Percentiles rank a stretch among this genome's conserved stretches.
phyloP scores from a whole-genome alignment of 2,888 invertebrate genomes.

The Ernsta delagoae region DNA sequence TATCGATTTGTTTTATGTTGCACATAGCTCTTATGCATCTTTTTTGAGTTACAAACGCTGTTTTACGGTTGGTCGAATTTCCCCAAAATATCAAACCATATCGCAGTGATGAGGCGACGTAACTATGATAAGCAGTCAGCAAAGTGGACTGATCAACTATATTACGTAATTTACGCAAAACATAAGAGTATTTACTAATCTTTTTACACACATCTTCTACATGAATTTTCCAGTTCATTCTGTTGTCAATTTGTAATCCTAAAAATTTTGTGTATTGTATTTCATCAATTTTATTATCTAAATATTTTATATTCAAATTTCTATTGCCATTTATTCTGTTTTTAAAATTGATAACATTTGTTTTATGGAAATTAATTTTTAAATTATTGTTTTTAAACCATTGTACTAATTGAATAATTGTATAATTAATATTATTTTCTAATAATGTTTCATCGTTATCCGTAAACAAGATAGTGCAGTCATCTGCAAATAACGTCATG shows the following conservation, averaged over 20 bases:
- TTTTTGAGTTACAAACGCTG: constrained; percentile 3
- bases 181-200: constrained; percentile 11
- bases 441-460: constrained; percentile 15
- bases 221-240: constrained; percentile 13
- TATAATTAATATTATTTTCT: constrained; percentile 16
- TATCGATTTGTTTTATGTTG: neutral
- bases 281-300: constrained; percentile 6
- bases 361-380: neutral
- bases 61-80: neutral
- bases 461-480: constrained; percentile 19
- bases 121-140: constrained; percentile 15
- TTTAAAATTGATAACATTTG: neutral
- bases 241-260: constrained; percentile 6
- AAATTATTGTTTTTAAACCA: constrained; percentile 14
- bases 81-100: constrained; percentile 17
- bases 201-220: constrained; percentile 14
- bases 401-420: constrained; percentile 4
- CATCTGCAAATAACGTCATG: constrained; percentile 21
- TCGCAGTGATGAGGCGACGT: constrained; percentile 11
- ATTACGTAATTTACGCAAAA: neutral
- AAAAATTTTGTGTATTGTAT: constrained; percentile 8
- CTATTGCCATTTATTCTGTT: neutral
- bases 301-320: constrained; percentile 9
- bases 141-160: constrained; percentile 4
- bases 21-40: constrained; percentile 12